These are phyloP conservation scores for Lacanobia oleracea DNA, from an alignment of 2,888 invertebrate species.

Conservation along the genomic window DNA sequence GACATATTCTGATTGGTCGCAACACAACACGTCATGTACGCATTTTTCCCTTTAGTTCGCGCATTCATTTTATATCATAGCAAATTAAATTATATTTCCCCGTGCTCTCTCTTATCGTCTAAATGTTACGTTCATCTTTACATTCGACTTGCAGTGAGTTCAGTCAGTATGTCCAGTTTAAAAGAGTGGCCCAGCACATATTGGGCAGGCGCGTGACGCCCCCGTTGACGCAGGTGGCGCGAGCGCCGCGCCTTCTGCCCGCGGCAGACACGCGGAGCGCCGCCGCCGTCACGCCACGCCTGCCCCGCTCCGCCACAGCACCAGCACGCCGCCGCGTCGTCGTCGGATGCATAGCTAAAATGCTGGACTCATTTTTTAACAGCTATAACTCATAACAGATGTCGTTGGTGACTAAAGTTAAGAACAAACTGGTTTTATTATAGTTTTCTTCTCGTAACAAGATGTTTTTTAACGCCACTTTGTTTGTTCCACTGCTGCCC, in stretches of 20 bases:
- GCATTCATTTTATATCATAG: no score
- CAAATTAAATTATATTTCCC: no score
- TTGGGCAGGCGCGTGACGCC: constrained; percentile 27
- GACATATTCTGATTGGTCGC: no score
- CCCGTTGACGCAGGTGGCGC: constrained; percentile 15
- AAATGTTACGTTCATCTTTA: not conserved
- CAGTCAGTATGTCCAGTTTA: constrained; percentile 30
- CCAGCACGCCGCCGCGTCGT: constrained; percentile 69
- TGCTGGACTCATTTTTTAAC: constrained; percentile 82
- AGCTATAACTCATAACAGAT: constrained; percentile 70
- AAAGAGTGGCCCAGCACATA: constrained; percentile 28
- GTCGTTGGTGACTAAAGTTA: constrained; percentile 24
- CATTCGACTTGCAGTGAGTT: constrained; percentile 44
- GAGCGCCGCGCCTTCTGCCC: constrained; percentile 16
- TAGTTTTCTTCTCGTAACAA: not conserved
- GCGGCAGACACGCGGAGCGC: constrained; percentile 6
- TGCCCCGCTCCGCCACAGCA: constrained; percentile 42
- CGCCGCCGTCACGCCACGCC: constrained; percentile 7
- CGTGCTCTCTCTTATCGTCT: not conserved
- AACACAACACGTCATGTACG: no score
- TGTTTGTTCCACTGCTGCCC: not conserved
- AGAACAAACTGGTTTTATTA: constrained; percentile 10
- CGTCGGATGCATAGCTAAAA: constrained; percentile 79
- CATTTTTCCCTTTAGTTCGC: no score
- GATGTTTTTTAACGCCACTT: not conserved